Evolutionary conservation across 2,888 invertebrate species (phyloP).

Genomic region (Nomada fabriciana): DNA sequence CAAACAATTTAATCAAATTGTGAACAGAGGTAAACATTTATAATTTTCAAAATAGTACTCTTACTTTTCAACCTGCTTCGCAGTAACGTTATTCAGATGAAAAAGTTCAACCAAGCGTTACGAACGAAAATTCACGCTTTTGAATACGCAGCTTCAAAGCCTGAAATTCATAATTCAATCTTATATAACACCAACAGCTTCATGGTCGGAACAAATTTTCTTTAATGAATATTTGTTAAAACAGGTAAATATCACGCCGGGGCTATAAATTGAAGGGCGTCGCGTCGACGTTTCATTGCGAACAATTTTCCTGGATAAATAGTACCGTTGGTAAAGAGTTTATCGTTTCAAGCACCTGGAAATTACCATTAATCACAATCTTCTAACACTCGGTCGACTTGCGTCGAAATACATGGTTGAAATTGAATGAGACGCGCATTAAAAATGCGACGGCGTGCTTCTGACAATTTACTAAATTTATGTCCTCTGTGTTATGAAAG

Average conservation of each 20-base stretch:
- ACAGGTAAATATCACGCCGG: not conserved
- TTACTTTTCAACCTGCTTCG: too few species aligned
- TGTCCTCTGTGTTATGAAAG: not conserved
- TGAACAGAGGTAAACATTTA: too few species aligned
- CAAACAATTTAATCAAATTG: too few species aligned
- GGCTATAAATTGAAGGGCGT: not conserved
- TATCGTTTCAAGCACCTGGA: not conserved
- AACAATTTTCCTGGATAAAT: not conserved
- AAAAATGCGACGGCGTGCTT: slow-evolving; percentile 5
- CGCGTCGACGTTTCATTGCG: not conserved
- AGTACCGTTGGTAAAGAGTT: not conserved
- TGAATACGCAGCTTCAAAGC: not conserved
- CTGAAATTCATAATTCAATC: not conserved
- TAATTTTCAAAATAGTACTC: too few species aligned
- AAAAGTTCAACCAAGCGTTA: too few species aligned
- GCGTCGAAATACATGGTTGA: not conserved
- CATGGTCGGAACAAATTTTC: not conserved
- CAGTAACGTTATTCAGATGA: too few species aligned
- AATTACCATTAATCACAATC: slow-evolving; percentile 13
- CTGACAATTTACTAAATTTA: slow-evolving; percentile 25
- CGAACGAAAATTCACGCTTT: too few species aligned
- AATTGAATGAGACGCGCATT: not conserved
- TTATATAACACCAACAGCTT: not conserved
- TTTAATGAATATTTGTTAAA: not conserved
- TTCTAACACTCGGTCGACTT: not conserved